Evolutionary conservation across 1,140 invertebrate genomes (phyloP).

Genomic region (Dufourea novaeangliae): DNA sequence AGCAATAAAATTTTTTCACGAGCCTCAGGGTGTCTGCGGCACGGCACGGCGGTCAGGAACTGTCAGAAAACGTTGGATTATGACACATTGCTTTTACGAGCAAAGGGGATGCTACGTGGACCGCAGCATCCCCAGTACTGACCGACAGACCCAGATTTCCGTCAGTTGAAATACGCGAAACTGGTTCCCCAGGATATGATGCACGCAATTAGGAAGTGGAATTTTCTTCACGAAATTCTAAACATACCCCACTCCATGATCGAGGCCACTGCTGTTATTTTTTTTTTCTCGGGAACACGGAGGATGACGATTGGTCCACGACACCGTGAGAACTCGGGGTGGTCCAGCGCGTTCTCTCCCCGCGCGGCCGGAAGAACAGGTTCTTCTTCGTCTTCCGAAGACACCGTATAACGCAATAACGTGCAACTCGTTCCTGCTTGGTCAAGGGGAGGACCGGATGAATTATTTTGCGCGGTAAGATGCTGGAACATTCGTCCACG

Average conservation of each 20-base stretch:
- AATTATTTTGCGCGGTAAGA: no score
- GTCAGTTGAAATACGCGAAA: conserved; percentile 67
- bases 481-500: no score
- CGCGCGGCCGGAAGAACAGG: conserved; percentile 66
- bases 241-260: conserved; percentile 47
- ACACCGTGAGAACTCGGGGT: conserved; percentile 75
- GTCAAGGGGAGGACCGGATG: no score
- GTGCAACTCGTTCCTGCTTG: no score
- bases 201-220: conserved; percentile 62
- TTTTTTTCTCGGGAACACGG: conserved; percentile 52
- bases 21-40: conserved; percentile 9
- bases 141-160: conserved; percentile 64
- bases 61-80: conserved; percentile 27
- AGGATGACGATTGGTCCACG: conserved; percentile 65
- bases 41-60: conserved; percentile 44
- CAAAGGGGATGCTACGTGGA: conserved; percentile 69
- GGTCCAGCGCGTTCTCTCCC: conserved; percentile 56
- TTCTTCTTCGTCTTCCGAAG: conserved; percentile 59
- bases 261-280: no score
- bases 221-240: conserved; percentile 67
- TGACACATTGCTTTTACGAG: conserved; percentile 60
- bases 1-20: conserved; percentile 45
- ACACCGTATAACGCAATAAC: no score
- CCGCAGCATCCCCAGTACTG: conserved; percentile 76
- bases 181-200: conserved; percentile 66